Base-by-base conservation (phyloP, 2,113 vertebrate genomes). In the Candoia aspera region DNA sequence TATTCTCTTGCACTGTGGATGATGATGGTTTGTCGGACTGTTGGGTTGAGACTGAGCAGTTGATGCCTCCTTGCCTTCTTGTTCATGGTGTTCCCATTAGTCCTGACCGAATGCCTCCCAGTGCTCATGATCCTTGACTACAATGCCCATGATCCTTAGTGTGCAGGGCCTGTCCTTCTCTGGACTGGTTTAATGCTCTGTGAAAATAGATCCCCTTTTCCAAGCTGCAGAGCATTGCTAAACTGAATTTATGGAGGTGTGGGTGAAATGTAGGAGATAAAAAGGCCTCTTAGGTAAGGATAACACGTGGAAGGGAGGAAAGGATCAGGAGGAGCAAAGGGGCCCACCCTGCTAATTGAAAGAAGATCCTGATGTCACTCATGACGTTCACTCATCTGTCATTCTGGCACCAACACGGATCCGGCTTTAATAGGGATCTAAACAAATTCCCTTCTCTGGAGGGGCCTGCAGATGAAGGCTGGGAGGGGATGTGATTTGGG, bases 361-460 rank as follows among this genome's bases (percentile, higher is more conserved):
- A 96, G 93, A 4, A 88, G 94, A 96, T 97, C 95, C 94, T 95
- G 91, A 91, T 0, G 92, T 95, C 96, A 95, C 84, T 97, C 95
- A 95, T 17, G 55, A 89, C 46, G 73, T 93, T 94, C 86, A 86
- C 93, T 92, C 94, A 97, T 97, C 97, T 95, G 94, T 97, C 97
- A 97, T 95, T 93, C 95, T 93, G 94, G 95, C 96, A 96, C 93
- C 94, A 96, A 95, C 96, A 96, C 1, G 96, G 97, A 97, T 97
- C 96, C 96, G 95, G 96, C 96, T 96, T 96, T 95, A 92, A 95
- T 92, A 91, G 96, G 96, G 96, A 97, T 95, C 96, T 97, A 96
- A 97, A 97, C 95, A 97, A 97, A 97, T 95, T 95, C 42, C 60
- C 93, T 93, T 95, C 93, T 97, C 95, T 96, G 96, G 92, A 95